A percentile compares a stretch with the other conserved stretches of the same genome.
Evolutionary conservation across 2,888 invertebrate genomes (phyloP).

Genomic region (Cyrtodaria siliqua): DNA sequence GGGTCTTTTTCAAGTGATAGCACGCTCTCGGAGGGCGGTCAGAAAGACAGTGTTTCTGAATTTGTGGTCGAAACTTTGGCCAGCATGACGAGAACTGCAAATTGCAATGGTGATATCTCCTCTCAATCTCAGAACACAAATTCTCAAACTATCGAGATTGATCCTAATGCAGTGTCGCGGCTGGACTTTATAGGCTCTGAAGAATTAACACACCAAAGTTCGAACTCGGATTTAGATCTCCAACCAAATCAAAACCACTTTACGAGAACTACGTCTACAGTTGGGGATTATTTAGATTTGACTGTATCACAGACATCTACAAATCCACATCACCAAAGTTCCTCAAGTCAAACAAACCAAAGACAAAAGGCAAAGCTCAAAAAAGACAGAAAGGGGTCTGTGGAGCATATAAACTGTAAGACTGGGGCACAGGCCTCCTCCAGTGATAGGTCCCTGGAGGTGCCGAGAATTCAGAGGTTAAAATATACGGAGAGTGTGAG

Average conservation of each 20-base stretch:
- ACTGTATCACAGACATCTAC: background rate
- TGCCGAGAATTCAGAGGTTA: constrained; percentile 43
- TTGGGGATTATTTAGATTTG: background rate
- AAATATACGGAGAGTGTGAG: constrained; percentile 58
- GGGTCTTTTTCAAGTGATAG: constrained; percentile 62
- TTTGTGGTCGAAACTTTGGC: constrained; percentile 58
- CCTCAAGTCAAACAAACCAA: background rate
- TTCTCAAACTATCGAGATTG: background rate
- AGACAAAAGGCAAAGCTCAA: background rate
- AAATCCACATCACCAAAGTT: background rate
- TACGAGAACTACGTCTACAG: background rate
- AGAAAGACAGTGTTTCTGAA: constrained; percentile 45
- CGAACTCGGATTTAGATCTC: background rate
- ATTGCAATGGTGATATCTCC: too few relatives aligned
- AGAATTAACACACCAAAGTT: background rate
- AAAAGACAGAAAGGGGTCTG: constrained; percentile 17
- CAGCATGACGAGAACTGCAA: constrained; percentile 22
- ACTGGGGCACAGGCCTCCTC: constrained; percentile 38
- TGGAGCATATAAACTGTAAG: constrained; percentile 59
- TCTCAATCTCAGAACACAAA: background rate
- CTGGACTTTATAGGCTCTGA: background rate
- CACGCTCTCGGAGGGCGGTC: constrained; percentile 48
- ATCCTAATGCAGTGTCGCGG: background rate
- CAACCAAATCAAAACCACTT: too few relatives aligned
- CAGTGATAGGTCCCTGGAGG: constrained; percentile 7